Evolutionary conservation across 2,113 vertebrate genomes (phyloP).

Genomic region (Mesitornis unicolor): DNA sequence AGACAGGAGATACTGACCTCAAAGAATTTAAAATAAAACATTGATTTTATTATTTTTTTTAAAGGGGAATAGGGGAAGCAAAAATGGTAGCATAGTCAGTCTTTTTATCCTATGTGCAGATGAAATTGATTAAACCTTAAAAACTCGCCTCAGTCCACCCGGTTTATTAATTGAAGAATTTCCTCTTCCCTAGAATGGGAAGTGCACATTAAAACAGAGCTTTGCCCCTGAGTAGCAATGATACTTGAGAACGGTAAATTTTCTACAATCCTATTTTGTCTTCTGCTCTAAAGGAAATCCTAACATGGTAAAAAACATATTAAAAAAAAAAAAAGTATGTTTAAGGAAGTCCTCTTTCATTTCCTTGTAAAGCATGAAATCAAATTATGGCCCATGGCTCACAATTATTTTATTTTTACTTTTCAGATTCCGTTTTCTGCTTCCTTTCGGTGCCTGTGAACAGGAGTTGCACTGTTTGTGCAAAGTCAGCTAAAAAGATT

Average conservation of each 20-base stretch:
- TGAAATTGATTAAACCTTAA: constrained; percentile 84
- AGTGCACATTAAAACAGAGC: constrained; percentile 80
- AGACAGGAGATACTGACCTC: constrained; percentile 81
- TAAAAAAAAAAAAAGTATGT: constrained; percentile 37
- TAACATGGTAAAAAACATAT: constrained; percentile 75
- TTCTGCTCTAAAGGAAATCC: constrained; percentile 75
- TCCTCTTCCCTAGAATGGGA: constrained; percentile 84
- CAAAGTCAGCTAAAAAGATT: constrained; percentile 69
- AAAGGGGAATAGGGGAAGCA: constrained; percentile 45
- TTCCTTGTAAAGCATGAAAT: constrained; percentile 81
- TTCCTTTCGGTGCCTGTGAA: constrained; percentile 61
- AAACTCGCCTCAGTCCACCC: constrained; percentile 81
- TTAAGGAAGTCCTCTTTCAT: constrained; percentile 79
- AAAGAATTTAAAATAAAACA: constrained; percentile 83
- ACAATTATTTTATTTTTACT: constrained; percentile 76
- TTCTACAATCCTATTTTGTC: constrained; percentile 80
- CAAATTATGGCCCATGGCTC: constrained; percentile 73
- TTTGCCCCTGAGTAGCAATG: constrained; percentile 76
- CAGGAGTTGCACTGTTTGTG: constrained; percentile 62
- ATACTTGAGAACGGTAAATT: constrained; percentile 77
- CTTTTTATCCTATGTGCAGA: constrained; percentile 80
- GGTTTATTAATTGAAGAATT: constrained; percentile 90
- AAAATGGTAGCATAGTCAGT: constrained; percentile 74
- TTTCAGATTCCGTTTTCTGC: constrained; percentile 74
- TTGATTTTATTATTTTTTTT: constrained; percentile 73